Conservation (phyloP, 1,140 invertebrate genomes). For the Pseudomyrmex concolor region DNA sequence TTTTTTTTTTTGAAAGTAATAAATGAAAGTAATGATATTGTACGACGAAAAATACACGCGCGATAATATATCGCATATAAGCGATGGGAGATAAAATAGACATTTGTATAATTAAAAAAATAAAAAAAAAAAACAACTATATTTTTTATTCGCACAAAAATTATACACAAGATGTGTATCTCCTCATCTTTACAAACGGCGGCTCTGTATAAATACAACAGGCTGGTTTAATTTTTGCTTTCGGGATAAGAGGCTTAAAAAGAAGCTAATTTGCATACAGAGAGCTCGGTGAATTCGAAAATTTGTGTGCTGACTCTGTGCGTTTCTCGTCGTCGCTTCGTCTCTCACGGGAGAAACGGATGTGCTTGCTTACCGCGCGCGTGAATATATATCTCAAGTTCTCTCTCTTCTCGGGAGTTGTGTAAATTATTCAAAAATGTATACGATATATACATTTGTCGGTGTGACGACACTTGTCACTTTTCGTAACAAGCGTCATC, state of each 20-base stretch:
- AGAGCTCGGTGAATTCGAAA: constrained; percentile 67
- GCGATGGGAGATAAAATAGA: too few relatives aligned
- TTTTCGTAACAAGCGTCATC: too few relatives aligned
- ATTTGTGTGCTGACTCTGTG: constrained; percentile 60
- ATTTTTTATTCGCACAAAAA: neutral
- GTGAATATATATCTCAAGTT: constrained; percentile 31
- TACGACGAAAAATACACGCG: too few relatives aligned
- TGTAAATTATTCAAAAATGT: constrained; percentile 25
- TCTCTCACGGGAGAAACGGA: constrained; percentile 18
- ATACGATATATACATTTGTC: neutral
- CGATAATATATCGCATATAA: too few relatives aligned
- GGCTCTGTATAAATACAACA: constrained; percentile 9
- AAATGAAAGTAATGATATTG: too few relatives aligned
- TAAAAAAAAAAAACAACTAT: neutral
- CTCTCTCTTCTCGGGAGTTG: constrained; percentile 1
- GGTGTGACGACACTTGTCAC: too few relatives aligned
- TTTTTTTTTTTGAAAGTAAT: too few relatives aligned
- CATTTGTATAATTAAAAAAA: neutral
- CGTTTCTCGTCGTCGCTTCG: neutral
- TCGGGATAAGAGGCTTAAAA: constrained; percentile 49
- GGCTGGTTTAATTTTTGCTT: constrained; percentile 53
- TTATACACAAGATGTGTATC: neutral
- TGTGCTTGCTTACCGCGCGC: constrained; percentile 40
- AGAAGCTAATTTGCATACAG: constrained; percentile 67
- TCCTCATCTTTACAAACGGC: constrained; percentile 12